A percentile compares a stretch with the other conserved stretches of the same genome.
These are phyloP conservation scores for Porphyrio hochstetteri DNA, from an alignment of 2,113 vertebrate species.

Conservation along the genomic window DNA sequence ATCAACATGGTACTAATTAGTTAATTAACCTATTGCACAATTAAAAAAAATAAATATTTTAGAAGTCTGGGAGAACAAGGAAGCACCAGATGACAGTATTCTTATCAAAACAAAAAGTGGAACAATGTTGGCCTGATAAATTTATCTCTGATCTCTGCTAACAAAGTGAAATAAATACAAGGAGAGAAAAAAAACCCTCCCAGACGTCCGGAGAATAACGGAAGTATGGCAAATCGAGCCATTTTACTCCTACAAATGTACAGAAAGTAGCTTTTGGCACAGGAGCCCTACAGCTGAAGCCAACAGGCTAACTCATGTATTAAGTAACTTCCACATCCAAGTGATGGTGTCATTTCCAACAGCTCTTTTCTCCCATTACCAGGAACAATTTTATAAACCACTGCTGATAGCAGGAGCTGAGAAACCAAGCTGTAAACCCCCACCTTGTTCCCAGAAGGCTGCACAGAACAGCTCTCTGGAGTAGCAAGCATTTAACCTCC, in stretches of 20 bases:
- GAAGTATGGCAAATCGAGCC: background rate
- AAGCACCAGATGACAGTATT: background rate
- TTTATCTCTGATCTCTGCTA: background rate
- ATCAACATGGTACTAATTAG: slow-evolving; percentile 18
- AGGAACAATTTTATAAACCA: slow-evolving; percentile 6
- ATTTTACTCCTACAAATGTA: background rate
- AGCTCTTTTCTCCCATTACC: background rate
- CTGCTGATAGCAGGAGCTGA: background rate
- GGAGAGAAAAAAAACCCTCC: background rate
- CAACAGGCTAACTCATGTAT: background rate
- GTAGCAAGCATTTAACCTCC: background rate
- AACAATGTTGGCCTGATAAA: background rate
- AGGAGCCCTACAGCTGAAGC: background rate
- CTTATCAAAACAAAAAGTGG: background rate
- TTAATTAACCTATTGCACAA: slow-evolving; percentile 51
- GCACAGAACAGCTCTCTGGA: background rate
- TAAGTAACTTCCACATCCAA: background rate
- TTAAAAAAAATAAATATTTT: slow-evolving; percentile 28
- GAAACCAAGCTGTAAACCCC: background rate
- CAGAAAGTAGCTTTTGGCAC: background rate
- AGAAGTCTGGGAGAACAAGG: slow-evolving; percentile 2
- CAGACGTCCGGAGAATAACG: background rate
- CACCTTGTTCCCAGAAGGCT: background rate
- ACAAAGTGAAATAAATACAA: slow-evolving; percentile 28
- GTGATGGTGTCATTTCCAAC: background rate